Conservation (phyloP, 1,140 invertebrate genomes). For the Eupristina koningsbergeri region DNA sequence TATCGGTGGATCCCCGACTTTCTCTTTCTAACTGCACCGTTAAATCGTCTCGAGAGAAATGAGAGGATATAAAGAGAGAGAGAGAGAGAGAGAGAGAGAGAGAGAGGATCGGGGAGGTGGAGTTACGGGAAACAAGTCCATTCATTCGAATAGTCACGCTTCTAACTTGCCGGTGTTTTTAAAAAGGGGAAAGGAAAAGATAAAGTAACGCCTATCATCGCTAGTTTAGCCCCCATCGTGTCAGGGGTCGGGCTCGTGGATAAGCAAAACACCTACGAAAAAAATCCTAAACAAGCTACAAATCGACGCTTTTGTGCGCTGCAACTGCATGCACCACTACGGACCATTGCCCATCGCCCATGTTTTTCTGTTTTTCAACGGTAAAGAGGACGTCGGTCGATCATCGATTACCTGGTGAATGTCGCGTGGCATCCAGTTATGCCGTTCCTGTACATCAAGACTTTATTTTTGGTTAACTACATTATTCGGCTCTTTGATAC, state of each 20-base stretch:
- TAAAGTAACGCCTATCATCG: background rate
- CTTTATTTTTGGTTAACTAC: slow-evolving; percentile 33
- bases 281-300: slow-evolving; percentile 30
- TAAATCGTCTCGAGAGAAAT: no score
- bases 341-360: no score
- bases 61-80: no score
- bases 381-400: background rate
- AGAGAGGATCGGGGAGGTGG: no score
- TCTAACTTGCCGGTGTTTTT: background rate
- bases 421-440: no score
- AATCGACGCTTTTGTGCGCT: slow-evolving; percentile 32
- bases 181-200: background rate
- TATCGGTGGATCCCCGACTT: no score
- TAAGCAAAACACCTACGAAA: background rate
- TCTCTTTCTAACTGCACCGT: no score
- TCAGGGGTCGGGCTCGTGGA: background rate
- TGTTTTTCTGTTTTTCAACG: no score
- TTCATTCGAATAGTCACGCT: background rate
- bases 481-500: slow-evolving; percentile 36
- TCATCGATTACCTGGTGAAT: background rate
- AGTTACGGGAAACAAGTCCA: background rate
- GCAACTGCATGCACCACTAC: slow-evolving; percentile 43
- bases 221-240: no score
- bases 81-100: no score
- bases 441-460: no score